Percentiles rank a stretch among this genome's conserved stretches.
Conservation (phyloP, 2,888 invertebrate species). For the Geophilus truncorum region DNA sequence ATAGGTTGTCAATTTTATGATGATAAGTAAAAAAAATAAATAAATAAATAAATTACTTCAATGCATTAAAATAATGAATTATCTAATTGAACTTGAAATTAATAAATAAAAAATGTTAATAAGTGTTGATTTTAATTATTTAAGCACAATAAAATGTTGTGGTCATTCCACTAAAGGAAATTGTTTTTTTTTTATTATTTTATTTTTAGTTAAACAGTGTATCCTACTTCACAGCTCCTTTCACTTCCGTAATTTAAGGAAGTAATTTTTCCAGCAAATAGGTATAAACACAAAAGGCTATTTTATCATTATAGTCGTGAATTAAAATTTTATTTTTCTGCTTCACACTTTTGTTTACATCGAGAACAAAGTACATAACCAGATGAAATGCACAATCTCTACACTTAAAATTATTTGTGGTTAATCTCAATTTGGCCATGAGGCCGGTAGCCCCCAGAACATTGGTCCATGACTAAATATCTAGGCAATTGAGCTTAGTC, state of each 20-base stretch:
- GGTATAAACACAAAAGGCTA: not conserved
- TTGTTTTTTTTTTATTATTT: not conserved
- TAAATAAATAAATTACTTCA: too few relatives aligned
- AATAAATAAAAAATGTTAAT: too few relatives aligned
- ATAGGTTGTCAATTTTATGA: too few relatives aligned
- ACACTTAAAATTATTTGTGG: not conserved
- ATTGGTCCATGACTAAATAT: constrained; percentile 13
- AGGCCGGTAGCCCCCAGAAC: constrained; percentile 5
- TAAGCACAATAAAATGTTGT: too few relatives aligned
- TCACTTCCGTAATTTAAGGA: constrained; percentile 15
- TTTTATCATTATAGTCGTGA: not conserved
- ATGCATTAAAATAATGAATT: too few relatives aligned
- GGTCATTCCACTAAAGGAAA: not conserved
- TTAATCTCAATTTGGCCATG: not conserved
- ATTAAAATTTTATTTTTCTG: not conserved
- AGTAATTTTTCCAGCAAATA: not conserved
- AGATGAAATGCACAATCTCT: not conserved
- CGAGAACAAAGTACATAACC: too few relatives aligned
- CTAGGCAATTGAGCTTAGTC: not conserved
- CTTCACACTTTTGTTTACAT: too few relatives aligned
- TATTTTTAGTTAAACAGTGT: not conserved
- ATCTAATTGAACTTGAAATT: too few relatives aligned
- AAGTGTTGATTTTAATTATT: too few relatives aligned
- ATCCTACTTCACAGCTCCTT: not conserved
- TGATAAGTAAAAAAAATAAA: too few relatives aligned